Evolutionary conservation across 2,888 invertebrate genomes (phyloP), one percentile per base, ranked within the genome.

Genomic region (Brenthis hecate): DNA sequence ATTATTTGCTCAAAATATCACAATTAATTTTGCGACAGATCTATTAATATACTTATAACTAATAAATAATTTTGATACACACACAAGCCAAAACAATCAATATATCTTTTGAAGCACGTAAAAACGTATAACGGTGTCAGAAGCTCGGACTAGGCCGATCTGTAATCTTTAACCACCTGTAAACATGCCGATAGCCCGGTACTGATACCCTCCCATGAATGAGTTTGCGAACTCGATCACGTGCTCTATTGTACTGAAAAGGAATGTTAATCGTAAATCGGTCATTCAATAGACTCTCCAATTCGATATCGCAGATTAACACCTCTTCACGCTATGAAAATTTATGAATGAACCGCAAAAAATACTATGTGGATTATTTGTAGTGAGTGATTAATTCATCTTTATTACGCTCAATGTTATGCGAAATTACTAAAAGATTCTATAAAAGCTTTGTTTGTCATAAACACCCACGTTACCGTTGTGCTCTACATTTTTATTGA

Each of bases 271-370:
- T 87, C 81, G 84, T 85, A 87, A 88, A 89, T 90, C 87, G 86
- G 84, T 84, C 86, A 85, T 85, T 87, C 86, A 84, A 89, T 88
- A 85, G 84, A 79, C 74, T 76, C 79, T 79, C 80, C 78, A 77
- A 80, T 81, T 80, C 80, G 77, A 77, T 81, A 83, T 79, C 81
- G 80, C 80, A 80, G 81, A 86, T 84, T 84, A 86, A 82, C 79
- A 80, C 81, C 84, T 85, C 85, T 85, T 85, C 86, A 84, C 81
- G 83, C 75, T 77, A 77, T 80, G 79, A 81, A 78, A 78, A 73
- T 85, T 88, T 85, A 87, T 89, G 87, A 91, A 90, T 91, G 89
- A 80, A 82, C 78, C 76, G 78, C 81, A 85, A 85, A 87, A 87
- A 86, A 85, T 81, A 85, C 84, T 83, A 83, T 82, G 78, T 76